These are phyloP conservation scores for crab-eating macaque (Macaca fascicularis) DNA, from an alignment of 2,113 vertebrate species.

Conservation along the genomic window DNA sequence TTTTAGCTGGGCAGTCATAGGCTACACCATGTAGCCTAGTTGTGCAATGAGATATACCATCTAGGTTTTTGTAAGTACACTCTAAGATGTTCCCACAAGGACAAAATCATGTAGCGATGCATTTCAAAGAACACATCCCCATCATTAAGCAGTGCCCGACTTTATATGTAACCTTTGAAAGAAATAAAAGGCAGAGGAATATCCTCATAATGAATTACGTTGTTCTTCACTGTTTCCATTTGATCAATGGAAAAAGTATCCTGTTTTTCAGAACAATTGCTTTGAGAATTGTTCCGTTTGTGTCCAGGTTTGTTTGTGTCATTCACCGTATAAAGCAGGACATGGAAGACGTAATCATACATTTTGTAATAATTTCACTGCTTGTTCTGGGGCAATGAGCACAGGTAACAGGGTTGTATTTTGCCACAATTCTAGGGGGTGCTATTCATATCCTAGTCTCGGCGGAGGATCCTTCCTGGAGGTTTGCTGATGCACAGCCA, in stretches of 20 bases:
- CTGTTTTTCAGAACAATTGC: not conserved
- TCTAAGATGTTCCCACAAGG: not conserved
- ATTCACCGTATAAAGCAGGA: not conserved
- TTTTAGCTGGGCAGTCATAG: not conserved
- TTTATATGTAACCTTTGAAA: not conserved
- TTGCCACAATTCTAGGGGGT: not conserved
- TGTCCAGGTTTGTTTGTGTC: not conserved
- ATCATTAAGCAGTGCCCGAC: not conserved
- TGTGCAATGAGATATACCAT: not conserved
- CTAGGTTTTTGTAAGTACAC: not conserved
- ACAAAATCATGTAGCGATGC: not conserved
- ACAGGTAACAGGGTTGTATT: not conserved
- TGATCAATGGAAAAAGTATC: not conserved
- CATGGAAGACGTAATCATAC: rapidly evolving
- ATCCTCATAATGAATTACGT: not conserved
- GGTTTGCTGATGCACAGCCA: too few relatives aligned
- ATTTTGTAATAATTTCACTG: not conserved
- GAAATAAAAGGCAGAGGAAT: not conserved
- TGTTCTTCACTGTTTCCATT: not conserved
- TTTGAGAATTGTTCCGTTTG: not conserved
- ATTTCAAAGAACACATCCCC: not conserved
- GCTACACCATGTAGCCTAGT: not conserved
- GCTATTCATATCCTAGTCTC: not conserved
- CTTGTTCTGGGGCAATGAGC: not conserved
- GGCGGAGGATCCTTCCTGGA: not conserved